Base-by-base conservation (phyloP, 2,888 invertebrate species). In the Amblyjoppa fuscipennis region DNA sequence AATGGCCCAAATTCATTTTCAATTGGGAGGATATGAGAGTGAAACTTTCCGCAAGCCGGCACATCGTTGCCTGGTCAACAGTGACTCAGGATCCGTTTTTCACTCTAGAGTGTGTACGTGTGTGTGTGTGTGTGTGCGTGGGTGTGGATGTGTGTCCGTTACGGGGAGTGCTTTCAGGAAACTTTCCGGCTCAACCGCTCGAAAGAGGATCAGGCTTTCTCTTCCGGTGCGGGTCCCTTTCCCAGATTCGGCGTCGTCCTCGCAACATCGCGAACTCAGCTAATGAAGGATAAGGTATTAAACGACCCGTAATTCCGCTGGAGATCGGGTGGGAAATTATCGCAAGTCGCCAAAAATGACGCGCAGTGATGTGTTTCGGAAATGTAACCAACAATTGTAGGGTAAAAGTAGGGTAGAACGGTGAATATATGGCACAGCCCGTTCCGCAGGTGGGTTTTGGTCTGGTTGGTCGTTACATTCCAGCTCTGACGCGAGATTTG, bases 131-230 rank as follows among this genome's bases (percentile, higher is more conserved):
- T 31, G 16, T 61, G 6, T 9, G 34, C 5, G 31, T 34, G 31
- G n/a, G 56, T 38, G 45, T 70, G 9, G 31, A 5, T 34, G 38
- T 73, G 11, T 66, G 59, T 85, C 28, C 71, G 38, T 59, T 51
- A 51, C 25, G 56, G 80, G 16, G 83, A 80, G 79, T 83, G 83
- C 85, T 85, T 83, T 83, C 56, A 81, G 59, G 83, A 85, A 83
- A 85, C 80, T 85, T 85, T 85, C 83, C 80, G 56, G 80, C 85
- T 69, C 85, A 77, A 85, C 74, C 80, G 74, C 85, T 83, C 85
- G 83, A 85, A 83, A 85, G 85, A 83, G 85, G 83, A 85, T 85
- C 85, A 83, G 83, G 76, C 85, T 81, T 77, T 83, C 79, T 53
- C 83, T 69, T 51, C 79, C 74, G 53, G 31, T 73, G 61, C 74